A percentile compares a stretch with the other conserved stretches of the same genome.
Evolutionary conservation across 2,113 vertebrate genomes (phyloP).

Genomic region (Illadopsis cleaveri): DNA sequence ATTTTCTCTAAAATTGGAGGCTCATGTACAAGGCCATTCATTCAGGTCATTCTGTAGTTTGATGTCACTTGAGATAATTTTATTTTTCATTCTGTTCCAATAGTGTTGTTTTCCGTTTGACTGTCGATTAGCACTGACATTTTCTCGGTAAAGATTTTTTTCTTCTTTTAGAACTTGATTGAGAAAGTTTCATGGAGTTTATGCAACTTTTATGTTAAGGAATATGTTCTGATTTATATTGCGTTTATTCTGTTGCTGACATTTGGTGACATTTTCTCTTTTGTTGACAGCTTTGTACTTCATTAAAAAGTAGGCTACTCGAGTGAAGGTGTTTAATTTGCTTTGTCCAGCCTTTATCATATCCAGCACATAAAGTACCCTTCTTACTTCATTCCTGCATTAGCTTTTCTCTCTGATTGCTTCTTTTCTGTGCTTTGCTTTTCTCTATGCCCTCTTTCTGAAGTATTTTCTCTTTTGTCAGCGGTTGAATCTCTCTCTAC

Average conservation of each 20-base stretch:
- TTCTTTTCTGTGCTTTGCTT: slow-evolving; percentile 14
- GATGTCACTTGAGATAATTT: neutral
- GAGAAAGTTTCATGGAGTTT: slow-evolving; percentile 28
- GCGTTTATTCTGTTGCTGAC: slow-evolving; percentile 46
- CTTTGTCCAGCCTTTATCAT: slow-evolving; percentile 32
- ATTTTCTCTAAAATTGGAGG: neutral
- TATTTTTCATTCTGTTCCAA: neutral
- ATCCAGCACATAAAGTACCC: neutral
- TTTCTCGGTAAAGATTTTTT: neutral
- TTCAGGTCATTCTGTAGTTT: neutral
- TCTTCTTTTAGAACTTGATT: slow-evolving; percentile 27
- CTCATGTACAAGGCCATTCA: neutral
- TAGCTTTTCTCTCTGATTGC: neutral
- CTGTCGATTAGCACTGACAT: slow-evolving; percentile 45
- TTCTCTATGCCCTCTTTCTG: neutral
- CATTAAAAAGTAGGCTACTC: neutral
- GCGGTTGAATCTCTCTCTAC: neutral
- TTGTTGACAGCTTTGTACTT: slow-evolving; percentile 23
- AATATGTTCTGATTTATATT: slow-evolving; percentile 52
- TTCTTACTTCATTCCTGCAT: neutral
- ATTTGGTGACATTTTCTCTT: slow-evolving; percentile 71
- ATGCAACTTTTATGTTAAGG: slow-evolving; percentile 39
- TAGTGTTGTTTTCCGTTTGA: neutral
- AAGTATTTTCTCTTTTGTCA: neutral
- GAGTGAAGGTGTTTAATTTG: slow-evolving; percentile 26